These are phyloP conservation scores for Melanophora roralis DNA, from an alignment of 2,888 invertebrate species.

Conservation along the genomic window DNA sequence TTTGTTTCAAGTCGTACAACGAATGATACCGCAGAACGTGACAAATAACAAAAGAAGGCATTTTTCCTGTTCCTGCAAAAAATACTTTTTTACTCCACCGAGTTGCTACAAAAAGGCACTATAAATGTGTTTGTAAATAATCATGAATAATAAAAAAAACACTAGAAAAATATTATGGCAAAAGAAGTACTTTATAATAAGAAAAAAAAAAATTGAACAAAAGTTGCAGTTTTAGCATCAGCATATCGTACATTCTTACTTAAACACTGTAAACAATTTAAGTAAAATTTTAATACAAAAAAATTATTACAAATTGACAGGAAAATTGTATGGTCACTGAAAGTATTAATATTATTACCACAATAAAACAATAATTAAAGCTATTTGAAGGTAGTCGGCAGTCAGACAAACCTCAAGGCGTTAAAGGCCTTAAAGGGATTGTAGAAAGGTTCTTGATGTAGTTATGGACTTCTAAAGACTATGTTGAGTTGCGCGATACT, in stretches of 20 bases:
- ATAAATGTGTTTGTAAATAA: slow-evolving; percentile 33
- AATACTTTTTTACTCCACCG: slow-evolving; percentile 28
- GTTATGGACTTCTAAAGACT: too few species aligned
- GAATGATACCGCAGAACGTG: slow-evolving; percentile 73
- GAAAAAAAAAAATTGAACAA: slow-evolving; percentile 18
- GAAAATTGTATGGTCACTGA: too few species aligned
- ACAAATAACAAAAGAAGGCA: slow-evolving; percentile 76
- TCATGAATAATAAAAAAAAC: slow-evolving; percentile 52
- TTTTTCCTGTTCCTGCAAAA: slow-evolving; percentile 69
- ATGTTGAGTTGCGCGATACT: too few species aligned
- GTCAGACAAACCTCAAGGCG: too few species aligned
- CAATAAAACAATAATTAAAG: too few species aligned
- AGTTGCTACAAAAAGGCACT: slow-evolving; percentile 26
- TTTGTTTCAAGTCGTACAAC: slow-evolving; percentile 48
- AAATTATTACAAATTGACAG: too few species aligned
- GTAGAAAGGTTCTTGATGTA: too few species aligned
- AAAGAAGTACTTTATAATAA: slow-evolving; percentile 37
- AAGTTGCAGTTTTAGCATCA: slow-evolving; percentile 59
- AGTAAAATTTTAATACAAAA: background rate
- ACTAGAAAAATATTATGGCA: slow-evolving; percentile 26
- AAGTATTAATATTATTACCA: too few species aligned
- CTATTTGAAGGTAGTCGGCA: too few species aligned
- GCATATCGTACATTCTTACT: slow-evolving; percentile 29
- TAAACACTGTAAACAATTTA: background rate
- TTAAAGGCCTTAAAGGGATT: too few species aligned